Conservation (phyloP, 2,797 vertebrate genomes). For the Poecilia wingei region DNA sequence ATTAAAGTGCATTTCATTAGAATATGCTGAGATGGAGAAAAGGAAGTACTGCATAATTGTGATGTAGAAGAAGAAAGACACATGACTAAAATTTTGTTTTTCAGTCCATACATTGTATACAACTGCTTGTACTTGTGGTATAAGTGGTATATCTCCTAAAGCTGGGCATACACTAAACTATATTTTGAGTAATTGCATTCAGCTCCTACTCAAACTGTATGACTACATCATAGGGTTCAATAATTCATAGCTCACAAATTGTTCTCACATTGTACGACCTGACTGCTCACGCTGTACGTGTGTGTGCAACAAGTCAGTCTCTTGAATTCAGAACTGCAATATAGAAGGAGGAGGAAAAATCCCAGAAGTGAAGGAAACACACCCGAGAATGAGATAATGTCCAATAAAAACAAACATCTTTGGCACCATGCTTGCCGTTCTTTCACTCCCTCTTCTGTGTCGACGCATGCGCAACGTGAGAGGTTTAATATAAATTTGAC, state of each 20-base stretch:
- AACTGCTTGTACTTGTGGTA: neutral
- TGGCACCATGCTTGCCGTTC: neutral
- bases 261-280: neutral
- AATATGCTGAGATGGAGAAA: neutral
- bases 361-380: neutral
- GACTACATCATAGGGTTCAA: neutral
- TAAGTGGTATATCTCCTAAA: neutral
- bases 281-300: neutral
- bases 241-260: neutral
- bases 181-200: neutral
- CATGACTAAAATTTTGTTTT: neutral
- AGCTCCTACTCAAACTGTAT: neutral
- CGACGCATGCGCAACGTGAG: too few relatives aligned
- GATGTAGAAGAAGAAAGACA: neutral
- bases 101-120: neutral
- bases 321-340: neutral
- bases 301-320: neutral
- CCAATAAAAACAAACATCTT: neutral
- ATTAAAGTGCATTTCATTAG: neutral
- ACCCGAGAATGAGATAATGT: neutral
- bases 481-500: too few relatives aligned
- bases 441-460: too few relatives aligned
- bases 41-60: neutral
- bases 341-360: neutral
- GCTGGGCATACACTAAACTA: neutral